phyloP scores from a whole-genome alignment of 2,797 vertebrate genomes.

The Echeneis naucrates region DNA sequence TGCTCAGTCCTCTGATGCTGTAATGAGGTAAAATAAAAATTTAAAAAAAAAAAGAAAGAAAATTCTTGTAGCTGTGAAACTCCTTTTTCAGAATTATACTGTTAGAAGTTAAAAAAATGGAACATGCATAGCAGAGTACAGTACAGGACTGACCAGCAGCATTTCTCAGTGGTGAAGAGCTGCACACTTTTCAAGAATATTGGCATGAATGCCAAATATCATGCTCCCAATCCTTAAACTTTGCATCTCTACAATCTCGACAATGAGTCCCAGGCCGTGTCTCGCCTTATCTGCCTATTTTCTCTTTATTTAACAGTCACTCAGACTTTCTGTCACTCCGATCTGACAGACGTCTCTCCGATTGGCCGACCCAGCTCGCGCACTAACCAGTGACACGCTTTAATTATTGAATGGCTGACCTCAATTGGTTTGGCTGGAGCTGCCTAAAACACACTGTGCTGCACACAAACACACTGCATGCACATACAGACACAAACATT shows the following conservation, averaged over 20 bases:
- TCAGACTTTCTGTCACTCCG: constrained; percentile 49
- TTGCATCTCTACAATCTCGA: constrained; percentile 24
- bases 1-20: constrained; percentile 46
- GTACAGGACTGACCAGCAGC: constrained; percentile 7
- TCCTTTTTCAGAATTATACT: constrained; percentile 12
- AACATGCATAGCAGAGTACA: constrained; percentile 5
- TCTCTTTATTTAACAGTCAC: constrained; percentile 34
- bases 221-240: constrained; percentile 27
- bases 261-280: constrained; percentile 28
- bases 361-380: constrained; percentile 69
- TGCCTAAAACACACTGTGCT: constrained; percentile 65
- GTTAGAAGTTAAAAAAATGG: constrained; percentile 26
- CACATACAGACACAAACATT: constrained; percentile 32
- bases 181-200: constrained; percentile 18
- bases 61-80: constrained; percentile 1
- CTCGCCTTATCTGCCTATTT: constrained; percentile 35
- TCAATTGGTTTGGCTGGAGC: constrained; percentile 80
- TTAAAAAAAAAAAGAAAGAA: too few species aligned
- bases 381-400: constrained; percentile 81
- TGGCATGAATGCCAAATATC: constrained; percentile 21
- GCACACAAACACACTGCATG: constrained; percentile 42
- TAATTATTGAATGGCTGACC: constrained; percentile 85
- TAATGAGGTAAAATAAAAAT: constrained; percentile 30
- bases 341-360: constrained; percentile 62
- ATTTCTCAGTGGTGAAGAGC: constrained; percentile 14